These are phyloP conservation scores for Magallana ariakensis DNA, from an alignment of 1,140 invertebrate species.

Conservation along the genomic window DNA sequence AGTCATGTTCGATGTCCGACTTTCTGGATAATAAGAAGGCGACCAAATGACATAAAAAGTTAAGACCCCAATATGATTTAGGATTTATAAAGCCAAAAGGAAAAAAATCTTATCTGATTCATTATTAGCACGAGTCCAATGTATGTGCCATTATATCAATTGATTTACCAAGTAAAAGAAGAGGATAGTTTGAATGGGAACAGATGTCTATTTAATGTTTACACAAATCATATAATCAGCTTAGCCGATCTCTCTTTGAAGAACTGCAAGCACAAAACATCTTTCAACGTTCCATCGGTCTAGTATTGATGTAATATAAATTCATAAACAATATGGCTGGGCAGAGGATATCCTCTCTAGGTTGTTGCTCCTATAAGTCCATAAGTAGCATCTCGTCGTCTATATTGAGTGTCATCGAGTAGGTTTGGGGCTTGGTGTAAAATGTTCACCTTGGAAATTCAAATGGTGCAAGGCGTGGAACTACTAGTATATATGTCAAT, in stretches of 20 bases:
- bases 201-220: conserved; percentile 22
- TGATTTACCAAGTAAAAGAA: conserved; percentile 19
- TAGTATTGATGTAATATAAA: background rate
- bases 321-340: background rate
- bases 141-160: background rate
- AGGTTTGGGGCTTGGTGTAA: no score
- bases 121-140: background rate
- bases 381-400: no score
- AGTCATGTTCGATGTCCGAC: no score
- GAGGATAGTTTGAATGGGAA: background rate
- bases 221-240: conserved; percentile 23
- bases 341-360: no score
- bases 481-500: no score
- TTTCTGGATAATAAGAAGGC: no score
- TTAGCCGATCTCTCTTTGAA: background rate
- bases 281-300: background rate
- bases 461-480: no score
- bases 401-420: no score
- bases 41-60: no score
- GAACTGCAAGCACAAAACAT: background rate
- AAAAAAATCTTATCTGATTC: background rate
- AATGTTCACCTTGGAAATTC: no score
- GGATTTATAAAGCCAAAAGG: background rate
- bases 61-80: background rate
- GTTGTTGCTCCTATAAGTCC: no score